Evolutionary conservation across 2,888 invertebrate species (phyloP).

Genomic region (Philopedon plagiatum): DNA sequence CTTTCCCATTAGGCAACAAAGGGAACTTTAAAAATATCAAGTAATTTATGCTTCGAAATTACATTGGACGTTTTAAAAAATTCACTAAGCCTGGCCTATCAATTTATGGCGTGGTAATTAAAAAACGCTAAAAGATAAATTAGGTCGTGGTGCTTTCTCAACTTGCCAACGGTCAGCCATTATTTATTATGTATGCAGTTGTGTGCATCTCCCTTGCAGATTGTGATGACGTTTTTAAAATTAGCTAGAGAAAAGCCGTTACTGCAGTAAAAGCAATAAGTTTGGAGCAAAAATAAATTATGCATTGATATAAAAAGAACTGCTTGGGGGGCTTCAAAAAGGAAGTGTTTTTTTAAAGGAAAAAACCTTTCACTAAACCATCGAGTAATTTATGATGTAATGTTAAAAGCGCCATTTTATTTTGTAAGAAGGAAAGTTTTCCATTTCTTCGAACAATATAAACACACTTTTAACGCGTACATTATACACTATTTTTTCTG

Average conservation of each 20-base stretch:
- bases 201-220: slow-evolving; percentile 22
- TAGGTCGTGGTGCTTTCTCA: slow-evolving; percentile 5
- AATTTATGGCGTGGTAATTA: slow-evolving; percentile 25
- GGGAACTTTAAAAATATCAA: not conserved
- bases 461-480: too few relatives aligned
- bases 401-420: too few relatives aligned
- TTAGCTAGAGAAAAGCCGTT: slow-evolving; percentile 9
- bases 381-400: too few relatives aligned
- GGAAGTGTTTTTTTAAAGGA: too few relatives aligned
- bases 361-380: too few relatives aligned
- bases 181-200: slow-evolving; percentile 35
- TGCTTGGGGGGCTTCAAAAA: too few relatives aligned
- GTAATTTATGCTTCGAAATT: slow-evolving; percentile 8
- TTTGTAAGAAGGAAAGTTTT: too few relatives aligned
- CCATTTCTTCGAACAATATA: too few relatives aligned
- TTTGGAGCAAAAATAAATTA: not conserved
- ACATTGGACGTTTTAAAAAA: slow-evolving; percentile 6
- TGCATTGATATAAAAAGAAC: too few relatives aligned
- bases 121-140: slow-evolving; percentile 24
- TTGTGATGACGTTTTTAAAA: slow-evolving; percentile 24
- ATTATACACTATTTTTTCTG: too few relatives aligned
- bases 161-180: slow-evolving; percentile 8
- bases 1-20: not conserved
- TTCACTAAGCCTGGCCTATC: not conserved
- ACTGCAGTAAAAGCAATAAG: not conserved